Conservation (phyloP, 2,113 vertebrate species). For the Maylandia zebra region DNA sequence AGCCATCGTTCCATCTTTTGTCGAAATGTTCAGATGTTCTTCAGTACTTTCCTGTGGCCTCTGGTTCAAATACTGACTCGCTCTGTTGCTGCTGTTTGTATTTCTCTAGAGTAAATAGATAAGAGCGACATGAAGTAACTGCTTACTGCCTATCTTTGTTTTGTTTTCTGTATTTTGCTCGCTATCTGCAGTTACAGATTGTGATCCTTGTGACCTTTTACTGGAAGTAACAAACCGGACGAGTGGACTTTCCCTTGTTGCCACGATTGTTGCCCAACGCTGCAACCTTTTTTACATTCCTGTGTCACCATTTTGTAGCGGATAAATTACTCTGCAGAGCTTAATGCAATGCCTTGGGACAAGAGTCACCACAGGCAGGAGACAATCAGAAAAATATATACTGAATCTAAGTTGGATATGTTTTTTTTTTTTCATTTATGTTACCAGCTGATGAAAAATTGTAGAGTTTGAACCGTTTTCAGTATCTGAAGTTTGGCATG, state of each 20-base stretch:
- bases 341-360: neutral
- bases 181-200: neutral
- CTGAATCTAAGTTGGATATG: neutral
- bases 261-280: neutral
- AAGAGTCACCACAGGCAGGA: neutral
- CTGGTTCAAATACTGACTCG: neutral
- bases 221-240: neutral
- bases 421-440: neutral
- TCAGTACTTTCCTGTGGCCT: neutral
- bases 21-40: neutral
- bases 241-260: neutral
- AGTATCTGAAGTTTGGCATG: neutral
- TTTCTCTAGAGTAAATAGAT: slow-evolving; percentile 35
- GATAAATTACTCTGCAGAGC: neutral
- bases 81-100: slow-evolving; percentile 13
- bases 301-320: neutral
- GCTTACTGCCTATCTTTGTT: neutral
- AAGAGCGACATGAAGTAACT: slow-evolving; percentile 4
- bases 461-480: neutral
- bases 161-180: neutral
- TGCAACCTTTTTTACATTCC: neutral
- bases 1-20: slow-evolving; percentile 8
- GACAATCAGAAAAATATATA: neutral
- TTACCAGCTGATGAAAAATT: neutral
- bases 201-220: neutral